Conservation (phyloP, 2,797 vertebrate species). For the Poeciliopsis infans region DNA sequence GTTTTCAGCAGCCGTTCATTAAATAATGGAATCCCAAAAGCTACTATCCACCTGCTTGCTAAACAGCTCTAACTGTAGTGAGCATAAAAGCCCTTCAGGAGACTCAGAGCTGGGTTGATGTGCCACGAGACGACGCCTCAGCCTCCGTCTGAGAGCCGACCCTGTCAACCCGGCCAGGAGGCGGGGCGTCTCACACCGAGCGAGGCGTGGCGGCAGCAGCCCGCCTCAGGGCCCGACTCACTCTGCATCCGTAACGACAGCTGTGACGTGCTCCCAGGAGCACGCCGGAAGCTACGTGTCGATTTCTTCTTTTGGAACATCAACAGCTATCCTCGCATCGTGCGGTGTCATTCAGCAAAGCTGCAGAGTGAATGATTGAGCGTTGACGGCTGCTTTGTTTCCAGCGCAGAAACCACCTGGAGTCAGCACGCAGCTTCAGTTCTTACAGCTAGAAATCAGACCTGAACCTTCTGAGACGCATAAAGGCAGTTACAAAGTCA, state of each 20-base stretch:
- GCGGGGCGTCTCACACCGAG: conserved; percentile 25
- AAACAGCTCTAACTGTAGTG: conserved; percentile 2
- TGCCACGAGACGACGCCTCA: conserved; percentile 37
- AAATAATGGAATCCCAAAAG: not conserved
- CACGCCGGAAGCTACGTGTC: conserved; percentile 21
- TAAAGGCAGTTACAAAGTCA: no score
- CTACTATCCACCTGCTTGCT: not conserved
- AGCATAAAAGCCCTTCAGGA: not conserved
- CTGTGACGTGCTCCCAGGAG: conserved; percentile 32
- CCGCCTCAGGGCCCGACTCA: conserved; percentile 27
- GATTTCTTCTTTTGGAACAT: conserved; percentile 22
- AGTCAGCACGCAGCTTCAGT: no score
- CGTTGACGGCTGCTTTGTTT: not conserved
- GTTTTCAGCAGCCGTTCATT: conserved; percentile 16
- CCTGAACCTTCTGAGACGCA: no score
- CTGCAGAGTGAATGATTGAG: not conserved
- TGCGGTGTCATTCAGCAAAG: not conserved
- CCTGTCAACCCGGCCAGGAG: conserved; percentile 34
- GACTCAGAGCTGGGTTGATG: conserved; percentile 7
- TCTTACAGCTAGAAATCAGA: no score
- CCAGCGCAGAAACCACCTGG: not conserved
- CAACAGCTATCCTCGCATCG: conserved; percentile 7
- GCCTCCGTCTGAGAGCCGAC: conserved; percentile 45
- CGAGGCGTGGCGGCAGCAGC: conserved; percentile 39
- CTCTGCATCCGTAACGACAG: conserved; percentile 34